Evolutionary conservation across 2,888 invertebrate genomes (phyloP).

Genomic region (Cephus sareptanus): DNA sequence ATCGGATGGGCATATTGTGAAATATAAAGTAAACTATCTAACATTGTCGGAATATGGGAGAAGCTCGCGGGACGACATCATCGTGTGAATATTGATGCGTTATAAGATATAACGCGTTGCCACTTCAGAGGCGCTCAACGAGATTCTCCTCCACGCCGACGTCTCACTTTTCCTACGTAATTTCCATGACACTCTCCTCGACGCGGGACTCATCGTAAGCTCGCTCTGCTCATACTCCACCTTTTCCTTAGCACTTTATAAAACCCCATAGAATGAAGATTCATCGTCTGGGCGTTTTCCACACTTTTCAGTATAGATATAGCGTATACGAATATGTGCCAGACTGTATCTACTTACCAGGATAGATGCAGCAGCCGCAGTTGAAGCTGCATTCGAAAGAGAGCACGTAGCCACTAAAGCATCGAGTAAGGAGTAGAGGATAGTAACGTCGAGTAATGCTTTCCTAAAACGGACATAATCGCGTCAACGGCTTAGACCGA

Average conservation of each 20-base stretch:
- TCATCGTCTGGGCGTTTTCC: neutral
- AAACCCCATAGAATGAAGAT: neutral
- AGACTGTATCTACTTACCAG: neutral
- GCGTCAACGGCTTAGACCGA: slow-evolving; percentile 42
- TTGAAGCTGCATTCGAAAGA: neutral
- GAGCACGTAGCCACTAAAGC: neutral
- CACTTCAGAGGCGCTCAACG: slow-evolving; percentile 1
- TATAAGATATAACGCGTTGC: slow-evolving; percentile 25
- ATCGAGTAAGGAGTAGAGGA: neutral
- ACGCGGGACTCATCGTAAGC: neutral
- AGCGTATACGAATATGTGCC: neutral
- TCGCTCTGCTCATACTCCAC: neutral
- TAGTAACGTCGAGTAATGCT: slow-evolving; percentile 7
- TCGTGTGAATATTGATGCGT: slow-evolving; percentile 48
- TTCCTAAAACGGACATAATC: slow-evolving; percentile 46
- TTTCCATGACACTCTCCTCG: neutral
- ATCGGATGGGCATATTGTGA: slow-evolving; percentile 47
- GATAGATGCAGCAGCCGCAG: neutral
- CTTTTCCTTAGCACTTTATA: neutral
- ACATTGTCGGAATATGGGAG: slow-evolving; percentile 44
- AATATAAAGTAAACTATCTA: slow-evolving; percentile 54
- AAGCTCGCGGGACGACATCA: slow-evolving; percentile 28
- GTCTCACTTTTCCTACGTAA: neutral
- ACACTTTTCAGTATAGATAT: neutral
- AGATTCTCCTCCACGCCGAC: neutral